Conservation (phyloP, 1,140 invertebrate genomes). For the Euglossa dilemma region DNA sequence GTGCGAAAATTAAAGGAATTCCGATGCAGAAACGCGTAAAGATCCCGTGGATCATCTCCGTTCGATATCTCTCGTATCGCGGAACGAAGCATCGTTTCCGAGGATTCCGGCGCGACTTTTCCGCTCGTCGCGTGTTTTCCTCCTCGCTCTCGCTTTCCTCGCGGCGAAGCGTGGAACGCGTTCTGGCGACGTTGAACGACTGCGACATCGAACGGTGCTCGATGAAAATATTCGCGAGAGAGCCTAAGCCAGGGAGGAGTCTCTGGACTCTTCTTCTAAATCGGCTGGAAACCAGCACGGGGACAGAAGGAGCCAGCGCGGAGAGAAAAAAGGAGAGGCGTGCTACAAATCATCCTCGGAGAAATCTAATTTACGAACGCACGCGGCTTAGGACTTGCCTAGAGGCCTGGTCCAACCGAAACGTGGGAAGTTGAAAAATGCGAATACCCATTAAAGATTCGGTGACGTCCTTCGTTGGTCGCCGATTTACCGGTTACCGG, state of each 20-base stretch:
- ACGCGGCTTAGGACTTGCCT: constrained; percentile 67
- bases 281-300: background rate
- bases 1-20: constrained; percentile 11
- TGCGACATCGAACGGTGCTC: background rate
- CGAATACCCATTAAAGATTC: constrained; percentile 68
- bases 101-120: too few relatives aligned
- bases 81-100: too few relatives aligned
- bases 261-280: background rate
- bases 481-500: constrained; percentile 65
- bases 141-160: too few relatives aligned
- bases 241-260: too few relatives aligned
- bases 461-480: constrained; percentile 60
- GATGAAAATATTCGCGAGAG: background rate
- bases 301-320: background rate
- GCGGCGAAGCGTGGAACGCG: background rate
- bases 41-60: too few relatives aligned
- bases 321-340: background rate
- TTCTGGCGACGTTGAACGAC: too few relatives aligned
- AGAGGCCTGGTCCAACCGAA: constrained; percentile 55
- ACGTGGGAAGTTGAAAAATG: constrained; percentile 77
- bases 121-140: too few relatives aligned
- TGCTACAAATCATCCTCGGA: constrained; percentile 74
- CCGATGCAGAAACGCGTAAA: too few relatives aligned
- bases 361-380: constrained; percentile 75
- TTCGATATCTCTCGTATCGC: too few relatives aligned